Evolutionary conservation across 2,797 vertebrate genomes (phyloP), one percentile per base, ranked within the genome.

Genomic region (Arctocebus calabarensis): DNA sequence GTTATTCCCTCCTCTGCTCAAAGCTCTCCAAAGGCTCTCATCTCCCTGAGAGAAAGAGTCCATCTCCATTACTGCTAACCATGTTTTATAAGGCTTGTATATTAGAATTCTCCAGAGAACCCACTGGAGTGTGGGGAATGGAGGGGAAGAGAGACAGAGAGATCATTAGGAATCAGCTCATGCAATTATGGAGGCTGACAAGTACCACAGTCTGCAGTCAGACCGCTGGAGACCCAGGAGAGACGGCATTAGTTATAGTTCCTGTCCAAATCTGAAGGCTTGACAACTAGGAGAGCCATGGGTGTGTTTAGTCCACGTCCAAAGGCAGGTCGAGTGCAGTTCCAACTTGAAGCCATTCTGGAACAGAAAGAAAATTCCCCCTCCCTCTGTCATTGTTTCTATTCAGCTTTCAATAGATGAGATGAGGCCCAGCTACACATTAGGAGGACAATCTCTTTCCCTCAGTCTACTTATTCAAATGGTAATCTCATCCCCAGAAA

Each of bases 41-140:
- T 55, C 19, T 43, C 22, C 34, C 4, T 61, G 43, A 14, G 22
- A 62, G 52, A 62, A 64, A 57, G 22, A 81, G 23, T 74, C 11
- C 20, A 74, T 20, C n/a, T 27, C 17, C 16, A 5, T 66, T 37
- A 52, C 20, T 77, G 10, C 5, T 14, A n/a, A 70, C 13, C 23
- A 59, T 17, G 11, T 32, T 45, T 75, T 59, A 64, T 77, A 59
- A 77, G n/a, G 9, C 37, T 25, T 34, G 45, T 48, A 66, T 10
- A 48, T 37, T 70, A 32, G 17, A 10, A 23, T 61, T 89, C 27
- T 94, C 25, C 25, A 52, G n/a, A 68, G 23, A 73, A 40, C 45
- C 45, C 45, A 45, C 8, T 61, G 61, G 25, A 12, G 61, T 17
- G 4, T 0, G 4, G 16, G 5, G 8, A 20, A 3, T 19, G 7